Evolutionary conservation across 2,113 vertebrate genomes (phyloP).

Genomic region (Seriola quinqueradiata): DNA sequence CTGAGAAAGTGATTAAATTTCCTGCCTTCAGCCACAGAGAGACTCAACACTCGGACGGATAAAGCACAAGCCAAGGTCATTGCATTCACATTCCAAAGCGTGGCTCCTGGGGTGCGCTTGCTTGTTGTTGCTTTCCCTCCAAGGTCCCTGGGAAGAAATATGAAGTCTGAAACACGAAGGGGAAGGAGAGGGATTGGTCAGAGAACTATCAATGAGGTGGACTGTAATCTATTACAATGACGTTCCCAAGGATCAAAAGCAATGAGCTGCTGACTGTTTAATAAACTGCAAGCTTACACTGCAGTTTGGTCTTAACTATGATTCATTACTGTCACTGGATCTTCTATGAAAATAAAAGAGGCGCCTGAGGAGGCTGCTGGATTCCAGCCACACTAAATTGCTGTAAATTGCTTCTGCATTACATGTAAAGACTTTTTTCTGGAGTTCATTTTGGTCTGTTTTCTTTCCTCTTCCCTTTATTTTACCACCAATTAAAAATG

Average conservation of each 20-base stretch:
- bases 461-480: conserved; percentile 60
- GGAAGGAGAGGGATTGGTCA: conserved; percentile 25
- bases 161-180: conserved; percentile 35
- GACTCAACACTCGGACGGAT: conserved; percentile 55
- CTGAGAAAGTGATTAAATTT: conserved; percentile 77
- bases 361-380: conserved; percentile 74
- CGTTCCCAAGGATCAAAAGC: conserved; percentile 79
- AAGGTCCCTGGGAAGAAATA: conserved; percentile 36
- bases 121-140: conserved; percentile 48
- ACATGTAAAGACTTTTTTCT: conserved; percentile 69
- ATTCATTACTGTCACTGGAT: conserved; percentile 86
- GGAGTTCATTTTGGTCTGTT: conserved; percentile 69
- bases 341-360: conserved; percentile 84
- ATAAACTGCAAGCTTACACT: conserved; percentile 83
- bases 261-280: conserved; percentile 83
- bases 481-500: conserved; percentile 78
- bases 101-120: conserved; percentile 48
- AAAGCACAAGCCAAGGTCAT: conserved; percentile 73
- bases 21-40: conserved; percentile 74
- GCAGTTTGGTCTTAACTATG: conserved; percentile 84
- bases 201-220: conserved; percentile 57
- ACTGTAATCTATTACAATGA: conserved; percentile 79
- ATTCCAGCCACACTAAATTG: conserved; percentile 75
- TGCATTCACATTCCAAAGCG: conserved; percentile 56
- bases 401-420: conserved; percentile 79